Base-by-base conservation (phyloP, 2,113 vertebrate genomes). In the Limnothrissa miodon region DNA sequence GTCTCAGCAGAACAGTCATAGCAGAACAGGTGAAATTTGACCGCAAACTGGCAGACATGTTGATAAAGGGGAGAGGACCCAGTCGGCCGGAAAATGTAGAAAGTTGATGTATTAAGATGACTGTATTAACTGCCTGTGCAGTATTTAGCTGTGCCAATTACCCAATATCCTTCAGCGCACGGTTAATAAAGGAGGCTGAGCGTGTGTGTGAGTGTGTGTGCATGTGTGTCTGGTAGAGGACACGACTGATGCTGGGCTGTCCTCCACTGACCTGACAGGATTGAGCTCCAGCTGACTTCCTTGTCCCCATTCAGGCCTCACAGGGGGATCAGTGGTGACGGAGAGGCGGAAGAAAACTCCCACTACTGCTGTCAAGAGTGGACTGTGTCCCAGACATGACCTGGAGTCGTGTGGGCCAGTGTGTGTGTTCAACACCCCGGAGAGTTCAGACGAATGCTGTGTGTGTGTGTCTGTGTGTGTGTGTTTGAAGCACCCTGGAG, bases 81-180 rank as follows among this genome's bases (percentile, higher is more conserved):
- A 11, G 29, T 74, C 66, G 17, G 19, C 33, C 36, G 66, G 66
- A 74, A 74, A 74, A 74, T 19, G 33, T 36, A 17, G 29, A 74
- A 74, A 36, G 29, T 33, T 36, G 66, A 74, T 74, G 29, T 74
- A 74, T 74, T 74, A 74, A 74, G 66, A 74, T 74, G 29, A 74
- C 66, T 74, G 33, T 11, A 74, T 74, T 39, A 74, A 33, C 66
- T 15, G 29, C 33, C 29, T 36, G 29, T 74, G 13, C 29, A 33
- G 66, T 17, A 33, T 62, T 62, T 62, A 74, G 29, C 66, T 6
- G 59, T 19, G 25, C 7, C 25, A 74, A 74, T 36, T 11, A 74
- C 66, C 66, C 66, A 36, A 36, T 74, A 29, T 74, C 66, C 66
- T 74, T 39, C 25, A 74, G 10, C 4, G 5, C 1, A 29, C 1